Evolutionary conservation across 2,797 vertebrate species (phyloP).

Genomic region (Spondyliosoma cantharus): DNA sequence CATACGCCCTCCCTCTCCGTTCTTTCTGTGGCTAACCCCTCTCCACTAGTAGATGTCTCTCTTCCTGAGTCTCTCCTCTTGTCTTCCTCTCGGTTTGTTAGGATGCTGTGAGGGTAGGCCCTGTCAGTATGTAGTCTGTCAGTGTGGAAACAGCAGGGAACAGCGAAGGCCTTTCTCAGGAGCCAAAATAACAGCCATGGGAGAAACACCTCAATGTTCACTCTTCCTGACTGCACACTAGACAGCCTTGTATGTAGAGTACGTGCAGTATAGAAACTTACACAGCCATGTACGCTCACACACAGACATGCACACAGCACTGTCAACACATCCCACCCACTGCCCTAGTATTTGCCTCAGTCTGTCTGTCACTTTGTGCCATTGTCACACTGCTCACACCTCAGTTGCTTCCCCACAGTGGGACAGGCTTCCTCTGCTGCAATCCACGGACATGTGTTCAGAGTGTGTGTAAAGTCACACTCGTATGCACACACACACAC

Average conservation of each 20-base stretch:
- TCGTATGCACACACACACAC: neutral
- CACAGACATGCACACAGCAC: conserved; percentile 33
- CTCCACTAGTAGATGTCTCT: conserved; percentile 31
- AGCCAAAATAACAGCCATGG: conserved; percentile 54
- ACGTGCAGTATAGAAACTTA: conserved; percentile 25
- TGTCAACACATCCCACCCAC: conserved; percentile 22
- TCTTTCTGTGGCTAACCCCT: conserved; percentile 2
- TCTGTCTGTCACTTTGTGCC: conserved; percentile 57
- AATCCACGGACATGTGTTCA: conserved; percentile 42
- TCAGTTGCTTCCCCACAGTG: conserved; percentile 20
- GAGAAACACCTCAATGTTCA: conserved; percentile 53
- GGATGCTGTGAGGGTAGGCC: conserved; percentile 56
- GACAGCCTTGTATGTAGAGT: conserved; percentile 6
- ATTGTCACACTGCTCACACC: conserved; percentile 56
- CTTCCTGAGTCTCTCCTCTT: conserved; percentile 18
- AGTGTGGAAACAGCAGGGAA: conserved; percentile 60
- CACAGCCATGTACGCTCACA: conserved; percentile 2
- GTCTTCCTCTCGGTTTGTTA: conserved; percentile 42
- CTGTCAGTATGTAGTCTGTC: conserved; percentile 59
- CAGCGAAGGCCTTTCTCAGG: conserved; percentile 53
- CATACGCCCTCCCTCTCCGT: neutral
- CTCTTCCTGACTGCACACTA: conserved; percentile 49
- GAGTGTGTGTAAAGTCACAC: conserved; percentile 33
- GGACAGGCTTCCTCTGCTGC: conserved; percentile 33
- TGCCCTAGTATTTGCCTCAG: conserved; percentile 21